These are phyloP conservation scores for Drosophila melanica DNA, from an alignment of 1,140 invertebrate genomes.

Conservation along the genomic window DNA sequence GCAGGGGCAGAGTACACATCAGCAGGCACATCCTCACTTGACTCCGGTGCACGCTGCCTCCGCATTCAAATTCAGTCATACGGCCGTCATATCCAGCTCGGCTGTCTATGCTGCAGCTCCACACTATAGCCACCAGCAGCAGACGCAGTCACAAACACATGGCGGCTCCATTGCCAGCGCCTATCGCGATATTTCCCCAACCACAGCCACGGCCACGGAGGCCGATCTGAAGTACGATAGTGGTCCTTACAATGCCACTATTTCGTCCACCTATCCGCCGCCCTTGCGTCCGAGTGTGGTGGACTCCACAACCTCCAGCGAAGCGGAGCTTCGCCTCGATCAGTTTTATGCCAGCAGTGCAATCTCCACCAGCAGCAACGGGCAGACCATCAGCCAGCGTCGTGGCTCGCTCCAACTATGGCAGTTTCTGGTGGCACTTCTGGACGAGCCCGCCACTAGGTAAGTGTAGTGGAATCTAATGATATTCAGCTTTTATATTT, in stretches of 20 bases:
- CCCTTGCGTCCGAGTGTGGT: constrained; percentile 68
- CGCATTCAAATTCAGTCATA: constrained; percentile 77
- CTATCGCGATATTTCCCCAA: constrained; percentile 64
- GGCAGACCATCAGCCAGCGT: constrained; percentile 84
- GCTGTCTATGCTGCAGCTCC: constrained; percentile 65
- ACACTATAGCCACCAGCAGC: constrained; percentile 65
- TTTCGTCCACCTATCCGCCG: constrained; percentile 73
- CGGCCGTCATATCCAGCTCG: constrained; percentile 71
- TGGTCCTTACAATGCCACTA: constrained; percentile 75
- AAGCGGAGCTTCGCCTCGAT: constrained; percentile 74
- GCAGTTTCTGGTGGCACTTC: constrained; percentile 96
- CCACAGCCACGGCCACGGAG: constrained; percentile 39
- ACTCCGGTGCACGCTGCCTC: constrained; percentile 64
- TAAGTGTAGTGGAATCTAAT: constrained; percentile 24
- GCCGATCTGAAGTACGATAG: constrained; percentile 76
- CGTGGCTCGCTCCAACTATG: constrained; percentile 95
- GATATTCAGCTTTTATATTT: neutral
- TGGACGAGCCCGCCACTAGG: constrained; percentile 90
- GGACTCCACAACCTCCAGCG: constrained; percentile 76
- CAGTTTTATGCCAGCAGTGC: constrained; percentile 75
- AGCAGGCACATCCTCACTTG: constrained; percentile 60
- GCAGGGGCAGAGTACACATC: constrained; percentile 55
- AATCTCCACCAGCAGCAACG: constrained; percentile 74
- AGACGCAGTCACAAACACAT: constrained; percentile 55
- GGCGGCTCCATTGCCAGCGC: constrained; percentile 29